phyloP scores from a whole-genome alignment of 2,888 invertebrate species.

The Alviniconcha strummeri region DNA sequence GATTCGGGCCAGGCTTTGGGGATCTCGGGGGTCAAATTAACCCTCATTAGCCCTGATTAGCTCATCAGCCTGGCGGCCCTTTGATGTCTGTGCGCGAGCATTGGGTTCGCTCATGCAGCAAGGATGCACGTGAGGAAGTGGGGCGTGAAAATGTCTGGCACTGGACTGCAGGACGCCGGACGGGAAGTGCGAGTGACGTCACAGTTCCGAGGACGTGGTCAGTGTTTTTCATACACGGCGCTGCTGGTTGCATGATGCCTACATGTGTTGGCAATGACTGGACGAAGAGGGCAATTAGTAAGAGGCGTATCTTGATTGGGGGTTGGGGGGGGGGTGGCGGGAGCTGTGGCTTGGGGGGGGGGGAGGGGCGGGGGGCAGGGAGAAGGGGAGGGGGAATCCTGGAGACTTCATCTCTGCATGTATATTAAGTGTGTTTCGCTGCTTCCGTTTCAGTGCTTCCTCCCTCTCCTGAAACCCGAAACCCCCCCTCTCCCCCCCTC shows the following conservation, averaged over 20 bases:
- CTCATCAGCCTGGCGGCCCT: conserved; percentile 24
- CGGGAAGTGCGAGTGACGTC: conserved; percentile 9
- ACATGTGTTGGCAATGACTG: too few relatives aligned
- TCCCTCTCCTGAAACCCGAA: background rate
- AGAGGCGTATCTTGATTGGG: background rate
- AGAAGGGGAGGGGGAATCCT: background rate
- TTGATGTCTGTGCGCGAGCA: conserved; percentile 26
- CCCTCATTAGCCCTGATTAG: conserved; percentile 33
- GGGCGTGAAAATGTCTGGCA: conserved; percentile 5
- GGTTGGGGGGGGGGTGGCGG: background rate
- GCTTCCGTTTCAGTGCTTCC: background rate
- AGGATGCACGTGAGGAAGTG: conserved; percentile 25
- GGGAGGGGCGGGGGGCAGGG: background rate
- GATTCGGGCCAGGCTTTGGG: conserved; percentile 18
- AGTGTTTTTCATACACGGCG: too few relatives aligned
- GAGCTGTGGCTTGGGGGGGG: background rate
- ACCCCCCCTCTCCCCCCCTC: too few relatives aligned
- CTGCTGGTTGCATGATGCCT: too few relatives aligned
- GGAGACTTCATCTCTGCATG: background rate
- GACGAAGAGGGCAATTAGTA: too few relatives aligned
- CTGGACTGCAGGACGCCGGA: background rate
- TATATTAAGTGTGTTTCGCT: background rate
- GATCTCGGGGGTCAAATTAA: conserved; percentile 32
- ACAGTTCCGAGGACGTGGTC: too few relatives aligned
- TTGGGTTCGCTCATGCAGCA: background rate